Evolutionary conservation across 2,888 invertebrate genomes (phyloP), one percentile per base, ranked within the genome.

Genomic region (Parascotia fuliginaria): DNA sequence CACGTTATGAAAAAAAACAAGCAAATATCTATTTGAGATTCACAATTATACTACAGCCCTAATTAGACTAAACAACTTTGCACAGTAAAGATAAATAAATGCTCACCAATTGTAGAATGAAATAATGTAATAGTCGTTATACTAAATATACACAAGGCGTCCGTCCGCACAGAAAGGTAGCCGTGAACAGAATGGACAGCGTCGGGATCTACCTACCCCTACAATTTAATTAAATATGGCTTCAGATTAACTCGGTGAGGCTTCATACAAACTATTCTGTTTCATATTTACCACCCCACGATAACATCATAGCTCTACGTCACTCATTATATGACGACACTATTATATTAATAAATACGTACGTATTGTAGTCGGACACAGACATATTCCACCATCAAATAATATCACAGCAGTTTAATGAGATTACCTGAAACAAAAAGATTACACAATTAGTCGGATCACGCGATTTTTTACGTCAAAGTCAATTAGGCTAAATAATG

Each of bases 171-270:
- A 43, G 71, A 63, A 72, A 63, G 79, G 70, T 77, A 60, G 73
- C 70, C 68, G 77, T 71, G 74, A 71, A 76, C 76, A 61, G 83
- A 90, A 85, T 91, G 87, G 74, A 74, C 80, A 56, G 70, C 59
- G 63, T 70, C 81, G 67, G 65, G 77, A 75, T 73, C 77, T 79
- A 82, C 81, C 79, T 77, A 78, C 75, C 72, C 73, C 75, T 77
- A 87, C 89, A 92, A 91, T 92, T 89, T 89, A 92, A 92, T 92
- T 92, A 92, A 89, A 87, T 88, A 92, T 62, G 91, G 91, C 89
- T 92, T 92, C 91, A 83, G 91, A 92, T 92, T 92, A 92, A 81
- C 85, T 78, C 70, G 47, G 66, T 88, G 75, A 60, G 91, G 91
- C 87, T 91, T 91, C 91, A 79, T 79, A 82, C 82, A 84, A 82